phyloP scores from a whole-genome alignment of 1,140 invertebrate species.

The Homarus americanus region DNA sequence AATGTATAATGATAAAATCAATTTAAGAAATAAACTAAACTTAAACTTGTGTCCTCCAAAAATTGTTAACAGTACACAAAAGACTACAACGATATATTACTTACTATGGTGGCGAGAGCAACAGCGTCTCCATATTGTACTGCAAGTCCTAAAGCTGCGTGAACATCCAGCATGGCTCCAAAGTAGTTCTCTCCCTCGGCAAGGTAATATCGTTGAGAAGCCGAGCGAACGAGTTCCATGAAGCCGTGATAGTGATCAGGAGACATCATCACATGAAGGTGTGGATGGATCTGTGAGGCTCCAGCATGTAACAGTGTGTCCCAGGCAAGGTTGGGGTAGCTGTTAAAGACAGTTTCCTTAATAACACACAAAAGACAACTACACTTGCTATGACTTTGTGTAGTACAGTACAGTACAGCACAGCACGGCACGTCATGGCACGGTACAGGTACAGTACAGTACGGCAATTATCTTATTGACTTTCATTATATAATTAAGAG shows the following conservation, averaged over 20 bases:
- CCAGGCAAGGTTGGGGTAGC: conserved; percentile 78
- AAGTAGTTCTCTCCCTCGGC: conserved; percentile 77
- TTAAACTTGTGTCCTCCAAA: too few relatives aligned
- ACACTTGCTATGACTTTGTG: too few relatives aligned
- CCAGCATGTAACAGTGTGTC: conserved; percentile 80
- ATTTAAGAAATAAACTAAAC: too few relatives aligned
- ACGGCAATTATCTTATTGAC: too few relatives aligned
- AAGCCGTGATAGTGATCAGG: conserved; percentile 78
- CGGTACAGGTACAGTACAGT: too few relatives aligned
- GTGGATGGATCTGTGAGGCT: conserved; percentile 81
- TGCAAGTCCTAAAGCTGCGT: conserved; percentile 78
- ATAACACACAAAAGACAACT: too few relatives aligned
- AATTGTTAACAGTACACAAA: too few relatives aligned
- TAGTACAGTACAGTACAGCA: too few relatives aligned
- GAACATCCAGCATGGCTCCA: conserved; percentile 78
- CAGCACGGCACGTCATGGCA: too few relatives aligned
- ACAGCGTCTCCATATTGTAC: conserved; percentile 77
- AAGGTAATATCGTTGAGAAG: conserved; percentile 76
- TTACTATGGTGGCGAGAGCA: conserved; percentile 77
- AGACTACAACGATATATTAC: neutral
- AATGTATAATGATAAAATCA: too few relatives aligned
- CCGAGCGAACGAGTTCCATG: conserved; percentile 77
- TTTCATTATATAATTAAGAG: too few relatives aligned
- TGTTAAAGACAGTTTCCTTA: neutral
- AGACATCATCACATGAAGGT: conserved; percentile 79